Evolutionary conservation across 2,797 vertebrate species (phyloP).

Genomic region (Enteromius anoplus): DNA sequence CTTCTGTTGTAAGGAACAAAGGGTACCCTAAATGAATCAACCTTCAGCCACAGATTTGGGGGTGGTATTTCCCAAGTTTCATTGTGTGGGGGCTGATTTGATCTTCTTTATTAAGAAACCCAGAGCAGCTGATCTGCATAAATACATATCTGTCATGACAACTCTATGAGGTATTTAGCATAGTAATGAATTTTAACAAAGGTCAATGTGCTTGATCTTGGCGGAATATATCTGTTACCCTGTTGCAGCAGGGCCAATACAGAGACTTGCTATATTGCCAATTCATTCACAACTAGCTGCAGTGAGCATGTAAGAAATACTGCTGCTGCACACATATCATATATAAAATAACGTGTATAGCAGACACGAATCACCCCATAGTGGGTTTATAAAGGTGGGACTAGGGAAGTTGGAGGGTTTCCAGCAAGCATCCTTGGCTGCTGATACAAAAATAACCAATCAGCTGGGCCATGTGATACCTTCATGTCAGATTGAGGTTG

Average conservation of each 20-base stretch:
- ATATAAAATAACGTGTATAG: neutral
- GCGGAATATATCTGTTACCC: neutral
- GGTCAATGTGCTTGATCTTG: neutral
- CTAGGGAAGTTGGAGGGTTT: neutral
- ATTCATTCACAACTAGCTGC: neutral
- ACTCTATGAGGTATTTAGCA: neutral
- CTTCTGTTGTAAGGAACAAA: neutral
- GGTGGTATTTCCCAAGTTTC: conserved; percentile 39
- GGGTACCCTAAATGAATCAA: conserved; percentile 33
- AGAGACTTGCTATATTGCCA: neutral
- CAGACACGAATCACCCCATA: neutral
- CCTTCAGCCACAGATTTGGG: conserved; percentile 4
- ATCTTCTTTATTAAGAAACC: neutral
- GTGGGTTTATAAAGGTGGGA: neutral
- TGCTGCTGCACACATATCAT: neutral
- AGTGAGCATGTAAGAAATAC: neutral
- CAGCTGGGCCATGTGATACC: neutral
- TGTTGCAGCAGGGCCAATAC: neutral
- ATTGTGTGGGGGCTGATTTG: neutral
- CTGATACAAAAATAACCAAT: neutral
- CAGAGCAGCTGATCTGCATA: neutral
- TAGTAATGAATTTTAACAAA: neutral
- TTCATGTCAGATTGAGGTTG: neutral
- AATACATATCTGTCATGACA: neutral
- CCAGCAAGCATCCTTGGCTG: neutral